These are phyloP conservation scores for Scyliorhinus canicula DNA, from an alignment of 2,797 vertebrate species.

Conservation along the genomic window DNA sequence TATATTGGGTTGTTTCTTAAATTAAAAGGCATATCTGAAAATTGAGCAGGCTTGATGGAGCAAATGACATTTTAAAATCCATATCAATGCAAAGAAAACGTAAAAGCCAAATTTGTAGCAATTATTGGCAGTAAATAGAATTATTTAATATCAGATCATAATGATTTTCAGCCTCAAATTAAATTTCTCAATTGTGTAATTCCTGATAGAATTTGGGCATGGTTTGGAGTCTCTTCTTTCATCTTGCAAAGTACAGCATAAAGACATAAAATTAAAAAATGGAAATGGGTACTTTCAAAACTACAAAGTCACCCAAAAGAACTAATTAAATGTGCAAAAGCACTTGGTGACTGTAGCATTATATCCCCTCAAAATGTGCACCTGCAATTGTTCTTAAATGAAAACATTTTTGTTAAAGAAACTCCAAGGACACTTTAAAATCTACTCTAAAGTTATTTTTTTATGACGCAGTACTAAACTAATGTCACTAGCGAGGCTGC, in stretches of 20 bases:
- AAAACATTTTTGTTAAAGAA: not conserved
- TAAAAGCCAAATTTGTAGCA: not conserved
- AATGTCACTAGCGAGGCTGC: not conserved
- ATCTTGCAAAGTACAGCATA: not conserved
- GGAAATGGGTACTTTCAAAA: not conserved
- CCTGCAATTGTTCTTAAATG: not conserved
- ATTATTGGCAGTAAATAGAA: not conserved
- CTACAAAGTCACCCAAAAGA: not conserved
- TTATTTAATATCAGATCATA: not conserved
- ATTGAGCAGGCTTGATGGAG: not conserved
- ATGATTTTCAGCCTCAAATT: not conserved
- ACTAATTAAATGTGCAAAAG: not conserved
- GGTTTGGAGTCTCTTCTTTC: not conserved
- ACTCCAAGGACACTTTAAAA: not conserved
- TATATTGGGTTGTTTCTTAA: not conserved
- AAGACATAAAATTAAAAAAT: not conserved
- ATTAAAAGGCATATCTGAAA: not conserved
- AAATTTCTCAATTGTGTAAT: not conserved
- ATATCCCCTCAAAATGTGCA: not conserved
- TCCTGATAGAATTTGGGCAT: not conserved
- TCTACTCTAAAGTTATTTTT: not conserved
- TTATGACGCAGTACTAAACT: not conserved
- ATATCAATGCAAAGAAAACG: not conserved
- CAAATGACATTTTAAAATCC: not conserved
- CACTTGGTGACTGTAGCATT: not conserved